Percentiles rank a stretch among this genome's conserved stretches.
Conservation (phyloP, 2,797 vertebrate species). For the Bryconaethiops microstoma region DNA sequence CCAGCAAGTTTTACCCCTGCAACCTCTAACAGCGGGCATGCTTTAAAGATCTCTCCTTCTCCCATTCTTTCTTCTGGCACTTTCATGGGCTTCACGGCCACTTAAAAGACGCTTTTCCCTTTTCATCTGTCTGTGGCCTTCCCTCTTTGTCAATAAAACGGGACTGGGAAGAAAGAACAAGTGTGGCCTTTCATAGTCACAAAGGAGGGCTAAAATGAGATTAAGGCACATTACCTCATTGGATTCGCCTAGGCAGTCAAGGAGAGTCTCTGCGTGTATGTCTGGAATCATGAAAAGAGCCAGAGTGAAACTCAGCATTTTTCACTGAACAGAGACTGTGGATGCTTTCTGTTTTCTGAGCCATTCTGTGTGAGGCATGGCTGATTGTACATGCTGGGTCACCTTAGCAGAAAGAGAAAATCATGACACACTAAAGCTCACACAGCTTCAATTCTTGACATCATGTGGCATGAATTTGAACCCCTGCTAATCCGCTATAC, state of each 20-base stretch:
- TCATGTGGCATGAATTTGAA: background rate
- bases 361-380: background rate
- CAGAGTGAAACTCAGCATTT: conserved; percentile 19
- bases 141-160: conserved; percentile 41
- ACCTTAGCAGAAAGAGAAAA: background rate
- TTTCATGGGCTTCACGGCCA: conserved; percentile 18
- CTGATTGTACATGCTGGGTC: conserved; percentile 3
- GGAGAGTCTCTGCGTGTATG: conserved; percentile 32
- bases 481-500: background rate
- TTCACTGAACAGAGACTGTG: conserved; percentile 29
- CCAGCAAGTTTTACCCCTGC: background rate
- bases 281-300: conserved; percentile 26
- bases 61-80: conserved; percentile 12
- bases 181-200: conserved; percentile 56
- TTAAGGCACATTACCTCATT: conserved; percentile 59
- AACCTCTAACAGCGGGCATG: conserved; percentile 13
- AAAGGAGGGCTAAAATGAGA: conserved; percentile 51
- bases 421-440: background rate
- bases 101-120: conserved; percentile 40
- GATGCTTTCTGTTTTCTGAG: background rate
- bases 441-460: background rate
- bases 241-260: conserved; percentile 45
- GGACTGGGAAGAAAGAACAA: conserved; percentile 54
- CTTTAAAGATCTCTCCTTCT: conserved; percentile 6
- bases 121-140: conserved; percentile 39